A percentile compares a stretch with the other conserved stretches of the same genome.
Conservation (phyloP, 1,140 invertebrate genomes). For the Rhagoletis zephyria region DNA sequence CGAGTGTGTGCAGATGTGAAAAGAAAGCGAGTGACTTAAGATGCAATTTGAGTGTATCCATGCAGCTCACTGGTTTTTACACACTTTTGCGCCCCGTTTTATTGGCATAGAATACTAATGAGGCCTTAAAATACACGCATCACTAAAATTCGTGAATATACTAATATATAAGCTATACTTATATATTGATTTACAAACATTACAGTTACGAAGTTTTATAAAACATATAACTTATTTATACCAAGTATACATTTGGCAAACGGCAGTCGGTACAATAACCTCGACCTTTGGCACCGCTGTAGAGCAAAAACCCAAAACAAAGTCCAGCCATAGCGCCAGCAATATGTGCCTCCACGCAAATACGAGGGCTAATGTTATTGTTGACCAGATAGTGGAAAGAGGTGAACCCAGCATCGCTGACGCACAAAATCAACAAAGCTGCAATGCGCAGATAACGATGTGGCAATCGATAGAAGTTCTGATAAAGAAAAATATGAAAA, state of each 20-base stretch:
- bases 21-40: no score
- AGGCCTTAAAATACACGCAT: neutral
- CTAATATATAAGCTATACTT: neutral
- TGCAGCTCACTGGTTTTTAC: no score
- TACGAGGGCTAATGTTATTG: constrained; percentile 75
- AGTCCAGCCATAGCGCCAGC: constrained; percentile 86
- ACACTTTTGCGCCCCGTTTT: neutral
- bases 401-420: constrained; percentile 76
- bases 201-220: no score
- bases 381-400: constrained; percentile 69
- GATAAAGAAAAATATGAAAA: constrained; percentile 59
- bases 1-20: no score
- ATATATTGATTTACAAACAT: neutral
- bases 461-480: constrained; percentile 78
- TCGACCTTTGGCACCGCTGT: constrained; percentile 70
- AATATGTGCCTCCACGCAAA: constrained; percentile 85
- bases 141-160: neutral
- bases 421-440: constrained; percentile 77
- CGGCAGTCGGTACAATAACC: neutral
- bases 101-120: constrained; percentile 3
- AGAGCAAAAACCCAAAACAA: constrained; percentile 84
- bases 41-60: no score
- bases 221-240: no score
- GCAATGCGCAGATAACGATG: constrained; percentile 76
- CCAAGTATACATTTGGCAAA: neutral